Conservation (phyloP, 2,888 invertebrate species). For the Drosophila falleni region DNA sequence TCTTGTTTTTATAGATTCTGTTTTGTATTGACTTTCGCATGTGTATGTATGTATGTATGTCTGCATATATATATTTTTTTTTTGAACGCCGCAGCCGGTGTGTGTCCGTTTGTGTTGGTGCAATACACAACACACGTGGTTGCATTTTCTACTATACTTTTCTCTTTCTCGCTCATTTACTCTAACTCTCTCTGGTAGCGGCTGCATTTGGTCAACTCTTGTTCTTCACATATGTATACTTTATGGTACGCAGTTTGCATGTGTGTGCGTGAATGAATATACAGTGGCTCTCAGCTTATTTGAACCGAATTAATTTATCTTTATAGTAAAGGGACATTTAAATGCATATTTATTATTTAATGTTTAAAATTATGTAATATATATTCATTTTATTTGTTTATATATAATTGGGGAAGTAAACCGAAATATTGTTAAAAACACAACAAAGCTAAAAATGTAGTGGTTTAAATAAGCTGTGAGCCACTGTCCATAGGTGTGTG, state of each 20-base stretch:
- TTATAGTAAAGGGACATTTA: no score
- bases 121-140: constrained; percentile 78
- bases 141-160: constrained; percentile 65
- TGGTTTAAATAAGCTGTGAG: no score
- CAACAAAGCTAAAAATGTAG: no score
- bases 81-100: constrained; percentile 37
- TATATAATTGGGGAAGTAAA: no score
- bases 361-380: no score
- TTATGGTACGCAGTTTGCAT: constrained; percentile 2
- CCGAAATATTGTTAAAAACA: no score
- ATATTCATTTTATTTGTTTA: no score
- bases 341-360: no score
- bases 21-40: constrained; percentile 74
- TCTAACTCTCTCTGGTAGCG: constrained; percentile 17
- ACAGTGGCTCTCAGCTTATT: not conserved
- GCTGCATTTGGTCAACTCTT: constrained; percentile 37
- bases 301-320: no score
- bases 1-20: constrained; percentile 76
- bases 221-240: not conserved
- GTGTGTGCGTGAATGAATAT: constrained; percentile 4
- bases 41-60: constrained; percentile 31
- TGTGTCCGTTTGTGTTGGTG: constrained; percentile 45
- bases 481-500: not conserved
- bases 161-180: constrained; percentile 23
- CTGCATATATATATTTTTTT: constrained; percentile 11